Conservation (phyloP, 2,888 invertebrate species). For the Drosophila kuntzei region DNA sequence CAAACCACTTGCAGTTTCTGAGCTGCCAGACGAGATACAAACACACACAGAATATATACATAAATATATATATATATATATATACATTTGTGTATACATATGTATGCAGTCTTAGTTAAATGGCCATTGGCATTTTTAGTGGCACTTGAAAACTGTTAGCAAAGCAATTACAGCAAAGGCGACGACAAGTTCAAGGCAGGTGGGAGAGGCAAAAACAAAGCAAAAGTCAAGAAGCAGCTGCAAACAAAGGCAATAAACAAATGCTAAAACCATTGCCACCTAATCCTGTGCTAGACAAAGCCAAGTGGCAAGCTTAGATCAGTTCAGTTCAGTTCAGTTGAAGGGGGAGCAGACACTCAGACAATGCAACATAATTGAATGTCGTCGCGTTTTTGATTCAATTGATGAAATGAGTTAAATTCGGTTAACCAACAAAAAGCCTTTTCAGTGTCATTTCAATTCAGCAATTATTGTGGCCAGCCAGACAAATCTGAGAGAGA, state of each 20-base stretch:
- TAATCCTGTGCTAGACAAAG: constrained; percentile 36
- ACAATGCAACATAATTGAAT: constrained; percentile 40
- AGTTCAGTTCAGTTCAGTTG: neutral
- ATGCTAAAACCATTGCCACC: constrained; percentile 18
- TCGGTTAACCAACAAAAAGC: constrained; percentile 58
- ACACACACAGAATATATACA: constrained; percentile 11
- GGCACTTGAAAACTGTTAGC: constrained; percentile 51
- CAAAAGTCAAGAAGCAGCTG: constrained; percentile 19
- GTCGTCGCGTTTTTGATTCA: constrained; percentile 47
- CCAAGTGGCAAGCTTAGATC: constrained; percentile 14
- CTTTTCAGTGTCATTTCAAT: constrained; percentile 72
- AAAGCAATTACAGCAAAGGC: constrained; percentile 43
- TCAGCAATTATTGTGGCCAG: constrained; percentile 32
- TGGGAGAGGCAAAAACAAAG: constrained; percentile 11
- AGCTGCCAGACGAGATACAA: constrained; percentile 37
- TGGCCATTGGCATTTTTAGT: constrained; percentile 71
- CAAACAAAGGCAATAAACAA: constrained; percentile 27
- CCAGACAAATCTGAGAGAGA: neutral
- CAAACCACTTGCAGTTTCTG: constrained; percentile 39
- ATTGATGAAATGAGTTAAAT: constrained; percentile 65
- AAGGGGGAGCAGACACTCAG: neutral
- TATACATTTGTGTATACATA: neutral
- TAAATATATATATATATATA: neutral
- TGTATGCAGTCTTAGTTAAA: constrained; percentile 47
- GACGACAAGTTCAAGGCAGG: constrained; percentile 47